Conservation (phyloP, 2,888 invertebrate genomes). For the Zonitis immaculata region DNA sequence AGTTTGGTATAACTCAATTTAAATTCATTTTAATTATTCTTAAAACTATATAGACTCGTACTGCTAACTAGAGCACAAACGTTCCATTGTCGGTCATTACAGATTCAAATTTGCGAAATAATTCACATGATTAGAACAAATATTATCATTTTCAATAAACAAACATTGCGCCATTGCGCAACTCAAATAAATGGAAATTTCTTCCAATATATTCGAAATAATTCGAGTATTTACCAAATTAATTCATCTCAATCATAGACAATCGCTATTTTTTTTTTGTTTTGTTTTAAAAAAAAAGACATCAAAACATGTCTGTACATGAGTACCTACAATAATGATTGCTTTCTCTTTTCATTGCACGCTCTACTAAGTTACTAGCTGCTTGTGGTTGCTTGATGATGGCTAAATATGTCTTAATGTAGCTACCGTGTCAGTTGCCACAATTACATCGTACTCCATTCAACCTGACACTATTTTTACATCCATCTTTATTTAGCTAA, state of each 20-base stretch:
- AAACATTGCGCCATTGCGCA: too few species aligned
- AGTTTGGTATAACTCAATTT: too few species aligned
- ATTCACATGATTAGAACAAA: neutral
- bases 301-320: conserved; percentile 7
- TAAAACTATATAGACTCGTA: neutral
- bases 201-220: too few species aligned
- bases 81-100: neutral
- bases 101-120: neutral
- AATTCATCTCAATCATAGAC: neutral
- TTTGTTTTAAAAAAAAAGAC: neutral
- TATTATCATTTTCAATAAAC: neutral
- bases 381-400: conserved; percentile 33
- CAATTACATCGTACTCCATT: conserved; percentile 8
- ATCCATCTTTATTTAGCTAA: neutral
- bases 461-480: neutral
- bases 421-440: conserved; percentile 30
- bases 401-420: conserved; percentile 37
- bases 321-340: conserved; percentile 24
- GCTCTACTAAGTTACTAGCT: conserved; percentile 35
- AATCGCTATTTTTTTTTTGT: neutral
- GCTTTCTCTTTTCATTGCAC: conserved; percentile 40
- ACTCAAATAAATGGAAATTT: too few species aligned
- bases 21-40: neutral
- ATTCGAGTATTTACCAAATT: too few species aligned
- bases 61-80: neutral